Percentiles rank a stretch among this genome's conserved stretches.
phyloP scores from a whole-genome alignment of 2,113 vertebrate genomes.

The Candoia aspera region DNA sequence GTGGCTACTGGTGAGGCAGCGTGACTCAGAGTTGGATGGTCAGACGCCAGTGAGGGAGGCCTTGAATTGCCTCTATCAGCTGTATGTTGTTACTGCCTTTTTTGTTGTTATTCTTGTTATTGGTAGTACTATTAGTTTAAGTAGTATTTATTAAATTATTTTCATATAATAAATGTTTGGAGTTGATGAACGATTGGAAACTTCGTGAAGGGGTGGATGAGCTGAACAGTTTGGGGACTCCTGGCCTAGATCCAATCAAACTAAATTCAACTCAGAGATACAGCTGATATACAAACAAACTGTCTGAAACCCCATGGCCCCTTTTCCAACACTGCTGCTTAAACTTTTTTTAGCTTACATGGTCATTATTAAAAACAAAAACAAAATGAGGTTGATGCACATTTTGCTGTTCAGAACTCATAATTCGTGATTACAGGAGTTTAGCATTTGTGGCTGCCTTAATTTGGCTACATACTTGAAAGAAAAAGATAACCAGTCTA shows the following conservation, averaged over 20 bases:
- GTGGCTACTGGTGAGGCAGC: too few relatives aligned
- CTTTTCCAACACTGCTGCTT: neutral
- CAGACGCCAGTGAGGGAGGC: too few relatives aligned
- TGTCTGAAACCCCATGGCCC: neutral
- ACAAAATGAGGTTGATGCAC: neutral
- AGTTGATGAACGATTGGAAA: too few relatives aligned
- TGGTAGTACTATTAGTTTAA: too few relatives aligned
- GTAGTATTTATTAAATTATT: too few relatives aligned
- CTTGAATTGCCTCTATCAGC: too few relatives aligned
- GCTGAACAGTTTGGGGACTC: too few relatives aligned
- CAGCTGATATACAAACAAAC: neutral
- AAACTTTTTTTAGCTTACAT: neutral
- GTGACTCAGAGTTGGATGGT: too few relatives aligned
- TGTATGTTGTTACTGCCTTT: too few relatives aligned
- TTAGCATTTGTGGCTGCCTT: neutral
- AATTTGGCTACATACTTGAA: neutral
- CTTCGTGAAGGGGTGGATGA: too few relatives aligned
- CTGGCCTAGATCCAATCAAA: neutral
- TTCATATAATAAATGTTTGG: too few relatives aligned
- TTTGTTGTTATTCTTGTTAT: too few relatives aligned
- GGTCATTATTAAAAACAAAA: neutral
- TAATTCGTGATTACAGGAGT: neutral
- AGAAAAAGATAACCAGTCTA: neutral
- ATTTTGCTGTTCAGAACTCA: neutral
- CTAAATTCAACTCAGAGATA: neutral